Percentiles rank a stretch among this genome's conserved stretches.
Evolutionary conservation across 2,797 vertebrate genomes (phyloP).

Genomic region (Syncerus caffer): DNA sequence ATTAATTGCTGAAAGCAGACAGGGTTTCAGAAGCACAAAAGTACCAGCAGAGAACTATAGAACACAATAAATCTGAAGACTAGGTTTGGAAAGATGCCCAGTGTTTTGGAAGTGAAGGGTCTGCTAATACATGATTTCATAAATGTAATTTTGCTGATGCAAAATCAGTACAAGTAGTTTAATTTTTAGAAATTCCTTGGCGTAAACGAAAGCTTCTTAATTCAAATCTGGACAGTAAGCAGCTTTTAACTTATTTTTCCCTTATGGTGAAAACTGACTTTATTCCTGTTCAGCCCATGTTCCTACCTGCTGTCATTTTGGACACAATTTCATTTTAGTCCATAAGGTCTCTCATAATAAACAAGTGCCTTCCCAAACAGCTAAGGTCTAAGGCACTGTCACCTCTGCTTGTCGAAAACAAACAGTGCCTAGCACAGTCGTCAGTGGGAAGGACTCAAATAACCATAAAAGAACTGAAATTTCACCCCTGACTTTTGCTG

Average conservation of each 20-base stretch:
- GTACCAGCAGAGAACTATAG: neutral
- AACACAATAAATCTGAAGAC: constrained; percentile 70
- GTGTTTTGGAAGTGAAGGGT: constrained; percentile 51
- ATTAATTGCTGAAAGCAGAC: constrained; percentile 81
- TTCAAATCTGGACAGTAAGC: constrained; percentile 56
- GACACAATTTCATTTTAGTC: constrained; percentile 57
- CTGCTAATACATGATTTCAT: constrained; percentile 58
- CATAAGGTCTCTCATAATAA: constrained; percentile 13
- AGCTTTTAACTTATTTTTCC: constrained; percentile 62
- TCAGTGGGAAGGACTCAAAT: constrained; percentile 48
- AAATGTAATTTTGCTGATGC: constrained; percentile 71
- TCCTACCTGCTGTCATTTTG: constrained; percentile 55
- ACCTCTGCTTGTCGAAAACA: neutral
- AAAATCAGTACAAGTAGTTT: constrained; percentile 49
- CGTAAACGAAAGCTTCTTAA: constrained; percentile 62
- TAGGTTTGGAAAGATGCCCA: constrained; percentile 70
- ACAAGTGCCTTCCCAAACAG: neutral
- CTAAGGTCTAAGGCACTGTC: neutral
- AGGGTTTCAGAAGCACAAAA: constrained; percentile 72
- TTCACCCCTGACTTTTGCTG: constrained; percentile 35
- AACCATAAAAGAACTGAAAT: constrained; percentile 56
- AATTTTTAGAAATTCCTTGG: constrained; percentile 42
- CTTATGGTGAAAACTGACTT: constrained; percentile 53
- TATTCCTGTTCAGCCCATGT: neutral
- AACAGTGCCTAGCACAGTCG: neutral